A percentile compares a stretch with the other conserved stretches of the same genome.
Evolutionary conservation across 2,888 invertebrate genomes (phyloP).

Genomic region (Taphrorychus bicolor): DNA sequence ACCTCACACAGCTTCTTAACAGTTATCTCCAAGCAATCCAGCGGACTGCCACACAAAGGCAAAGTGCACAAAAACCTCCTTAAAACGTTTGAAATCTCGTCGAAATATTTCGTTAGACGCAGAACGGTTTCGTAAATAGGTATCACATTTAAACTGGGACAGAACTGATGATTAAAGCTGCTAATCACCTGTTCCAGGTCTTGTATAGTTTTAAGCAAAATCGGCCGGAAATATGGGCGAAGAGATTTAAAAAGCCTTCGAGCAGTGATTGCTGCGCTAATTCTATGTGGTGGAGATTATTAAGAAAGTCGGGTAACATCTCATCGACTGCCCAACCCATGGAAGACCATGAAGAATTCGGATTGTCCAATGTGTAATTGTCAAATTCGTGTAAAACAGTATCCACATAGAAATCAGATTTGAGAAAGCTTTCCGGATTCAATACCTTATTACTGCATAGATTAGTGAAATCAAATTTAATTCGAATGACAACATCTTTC

Average conservation of each 20-base stretch:
- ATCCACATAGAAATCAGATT: slow-evolving; percentile 65
- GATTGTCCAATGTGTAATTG: slow-evolving; percentile 65
- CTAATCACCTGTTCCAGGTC: slow-evolving; percentile 69
- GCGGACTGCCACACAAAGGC: slow-evolving; percentile 63
- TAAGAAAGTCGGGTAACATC: slow-evolving; percentile 69
- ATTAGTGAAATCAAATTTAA: slow-evolving; percentile 59
- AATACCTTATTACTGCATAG: slow-evolving; percentile 58
- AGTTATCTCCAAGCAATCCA: slow-evolving; percentile 58
- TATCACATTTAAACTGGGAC: slow-evolving; percentile 65
- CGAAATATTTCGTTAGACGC: slow-evolving; percentile 61
- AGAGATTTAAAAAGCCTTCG: slow-evolving; percentile 63
- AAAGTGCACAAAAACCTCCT: slow-evolving; percentile 65
- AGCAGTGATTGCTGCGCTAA: slow-evolving; percentile 63
- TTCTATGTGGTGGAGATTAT: slow-evolving; percentile 64
- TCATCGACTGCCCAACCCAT: slow-evolving; percentile 72
- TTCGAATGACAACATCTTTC: slow-evolving; percentile 54
- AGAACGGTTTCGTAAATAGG: slow-evolving; percentile 69
- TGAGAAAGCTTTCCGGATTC: slow-evolving; percentile 71
- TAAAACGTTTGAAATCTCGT: slow-evolving; percentile 64
- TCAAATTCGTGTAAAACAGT: slow-evolving; percentile 69
- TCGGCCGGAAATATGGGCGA: slow-evolving; percentile 65
- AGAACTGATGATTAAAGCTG: slow-evolving; percentile 64
- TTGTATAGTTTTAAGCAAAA: slow-evolving; percentile 65
- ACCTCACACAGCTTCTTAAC: slow-evolving; percentile 55
- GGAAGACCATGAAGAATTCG: slow-evolving; percentile 73